Evolutionary conservation across 1,140 invertebrate genomes (phyloP), one percentile per base, ranked within the genome.

Genomic region (Matsumurasca onukii): DNA sequence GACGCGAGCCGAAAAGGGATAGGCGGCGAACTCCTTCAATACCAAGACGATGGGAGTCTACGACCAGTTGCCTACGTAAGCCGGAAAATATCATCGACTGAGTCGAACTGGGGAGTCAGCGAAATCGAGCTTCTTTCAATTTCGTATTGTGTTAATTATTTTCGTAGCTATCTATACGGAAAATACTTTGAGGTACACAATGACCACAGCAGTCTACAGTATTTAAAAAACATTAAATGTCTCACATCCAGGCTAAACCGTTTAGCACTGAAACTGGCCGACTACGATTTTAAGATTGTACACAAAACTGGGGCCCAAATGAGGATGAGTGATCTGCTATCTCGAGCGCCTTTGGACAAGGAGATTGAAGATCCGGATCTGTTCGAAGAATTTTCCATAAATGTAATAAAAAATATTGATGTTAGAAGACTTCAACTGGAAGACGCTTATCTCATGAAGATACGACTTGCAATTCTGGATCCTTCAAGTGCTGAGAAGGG

Each of bases 11-110:
- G 17, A 45, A 17, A 12, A 45, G 34, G 34, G 9, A 17, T 45
- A 12, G 34, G 34, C 17, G 34, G 34, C 9, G 34, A 12, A 12
- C 34, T 45, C 34, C 9, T 9, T 45, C 34, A 45, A 17, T 45
- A 12, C 34, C 34, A 45, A 45, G 34, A 45, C 9, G 34, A 45
- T 45, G 34, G 34, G 9, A 45, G 9, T 12, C 34, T 45, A 17
- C 34, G 34, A 17, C 34, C 34, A 45, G 51, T 55, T 55, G 51
- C 15, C 5, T 55, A 55, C 24, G 24, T 55, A 12, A 55, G 51
- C 51, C 12, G 51, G 24, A 15, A 9, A 45, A 9, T 45, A 12
- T 12, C 9, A 17, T 12, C 9, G 9, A 17, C 17, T 45, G 34
- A 45, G 20, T 15, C 24, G 5, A 5, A 20, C 12, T 55, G 51